These are phyloP conservation scores for Lepus oiostolus DNA, from an alignment of 2,797 vertebrate genomes.

Conservation along the genomic window DNA sequence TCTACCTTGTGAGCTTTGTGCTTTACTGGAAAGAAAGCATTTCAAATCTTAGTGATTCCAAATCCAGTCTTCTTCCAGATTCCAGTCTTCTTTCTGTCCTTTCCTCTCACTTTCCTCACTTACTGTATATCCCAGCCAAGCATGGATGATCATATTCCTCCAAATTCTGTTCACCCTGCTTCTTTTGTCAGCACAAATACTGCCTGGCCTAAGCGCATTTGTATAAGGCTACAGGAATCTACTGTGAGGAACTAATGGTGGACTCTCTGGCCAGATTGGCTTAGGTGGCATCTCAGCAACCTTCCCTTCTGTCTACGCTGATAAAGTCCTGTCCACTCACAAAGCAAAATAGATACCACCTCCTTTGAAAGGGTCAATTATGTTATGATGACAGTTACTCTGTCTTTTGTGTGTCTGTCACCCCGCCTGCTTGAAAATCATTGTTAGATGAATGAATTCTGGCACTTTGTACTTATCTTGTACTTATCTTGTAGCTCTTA, in stretches of 20 bases:
- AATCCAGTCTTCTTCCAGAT: not conserved
- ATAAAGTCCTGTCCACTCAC: not conserved
- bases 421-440: not conserved
- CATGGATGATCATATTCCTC: not conserved
- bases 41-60: conserved; percentile 4
- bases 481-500: not conserved
- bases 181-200: not conserved
- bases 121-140: not conserved
- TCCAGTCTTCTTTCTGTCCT: not conserved
- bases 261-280: not conserved
- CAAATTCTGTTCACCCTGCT: not conserved
- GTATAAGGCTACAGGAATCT: conserved; percentile 26
- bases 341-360: not conserved
- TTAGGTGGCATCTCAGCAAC: conserved; percentile 18
- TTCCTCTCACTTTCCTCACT: not conserved
- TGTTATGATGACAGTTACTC: not conserved
- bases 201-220: not conserved
- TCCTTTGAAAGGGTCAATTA: conserved; percentile 29
- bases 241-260: not conserved
- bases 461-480: conserved; percentile 21
- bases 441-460: conserved; percentile 29
- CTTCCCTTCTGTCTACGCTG: not conserved
- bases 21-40: not conserved
- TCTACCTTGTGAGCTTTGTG: conserved; percentile 1
- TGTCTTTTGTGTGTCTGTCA: not conserved